Conservation (phyloP, 2,113 vertebrate species). For the Syrmaticus mikado region DNA sequence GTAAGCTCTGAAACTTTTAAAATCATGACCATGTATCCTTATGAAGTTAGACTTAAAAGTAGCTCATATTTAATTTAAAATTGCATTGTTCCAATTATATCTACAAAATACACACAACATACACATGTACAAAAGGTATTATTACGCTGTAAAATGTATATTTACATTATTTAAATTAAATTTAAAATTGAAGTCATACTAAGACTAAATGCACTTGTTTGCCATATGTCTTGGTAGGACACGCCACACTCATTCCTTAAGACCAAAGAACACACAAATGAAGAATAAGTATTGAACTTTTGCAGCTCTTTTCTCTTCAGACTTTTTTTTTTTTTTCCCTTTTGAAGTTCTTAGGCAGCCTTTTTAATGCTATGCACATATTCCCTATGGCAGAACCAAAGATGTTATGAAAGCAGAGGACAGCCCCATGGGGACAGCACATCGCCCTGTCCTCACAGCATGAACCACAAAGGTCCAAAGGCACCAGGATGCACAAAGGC, state of each 20-base stretch:
- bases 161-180: constrained; percentile 8
- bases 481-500: not conserved
- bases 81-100: constrained; percentile 10
- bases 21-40: not conserved
- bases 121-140: not conserved
- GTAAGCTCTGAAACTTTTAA: not conserved
- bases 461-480: accelerated
- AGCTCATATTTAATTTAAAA: constrained; percentile 12
- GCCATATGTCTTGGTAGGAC: not conserved
- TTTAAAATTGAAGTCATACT: constrained; percentile 7
- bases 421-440: accelerated
- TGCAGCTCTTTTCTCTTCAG: not conserved
- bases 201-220: not conserved
- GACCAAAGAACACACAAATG: not conserved
- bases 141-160: not conserved
- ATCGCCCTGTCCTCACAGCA: too few species aligned
- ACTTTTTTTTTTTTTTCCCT: accelerated
- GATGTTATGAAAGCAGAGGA: accelerated
- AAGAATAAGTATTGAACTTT: not conserved
- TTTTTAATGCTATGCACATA: not conserved
- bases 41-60: not conserved
- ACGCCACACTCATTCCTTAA: not conserved
- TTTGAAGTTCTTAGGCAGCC: not conserved
- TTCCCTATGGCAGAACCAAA: accelerated
- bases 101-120: not conserved